Conservation (phyloP, 2,113 vertebrate species). For the Crocuta crocuta region DNA sequence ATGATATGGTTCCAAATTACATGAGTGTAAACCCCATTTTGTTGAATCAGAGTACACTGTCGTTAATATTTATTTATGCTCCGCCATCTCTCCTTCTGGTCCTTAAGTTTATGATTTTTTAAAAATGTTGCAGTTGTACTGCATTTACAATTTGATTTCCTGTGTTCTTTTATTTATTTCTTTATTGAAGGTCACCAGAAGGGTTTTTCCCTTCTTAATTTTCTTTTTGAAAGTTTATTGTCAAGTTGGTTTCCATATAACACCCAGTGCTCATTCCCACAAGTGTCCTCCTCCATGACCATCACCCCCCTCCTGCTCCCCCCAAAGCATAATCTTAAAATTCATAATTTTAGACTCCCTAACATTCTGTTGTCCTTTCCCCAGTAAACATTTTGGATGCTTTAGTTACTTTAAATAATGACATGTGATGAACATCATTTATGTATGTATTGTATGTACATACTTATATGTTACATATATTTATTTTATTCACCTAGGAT, state of each 20-base stretch:
- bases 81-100: background rate
- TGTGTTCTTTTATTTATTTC: background rate
- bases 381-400: background rate
- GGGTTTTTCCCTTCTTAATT: background rate
- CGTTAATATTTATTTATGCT: background rate
- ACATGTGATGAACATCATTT: background rate
- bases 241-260: too few species aligned
- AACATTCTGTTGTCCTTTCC: background rate
- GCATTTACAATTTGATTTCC: background rate
- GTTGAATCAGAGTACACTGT: background rate
- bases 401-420: background rate
- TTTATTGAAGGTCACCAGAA: background rate
- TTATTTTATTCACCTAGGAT: too few species aligned
- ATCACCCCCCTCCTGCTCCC: too few species aligned
- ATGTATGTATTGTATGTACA: background rate
- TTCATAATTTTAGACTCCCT: background rate
- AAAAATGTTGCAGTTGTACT: slow-evolving; percentile 9
- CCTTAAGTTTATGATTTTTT: background rate
- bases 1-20: background rate
- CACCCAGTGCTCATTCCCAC: too few species aligned
- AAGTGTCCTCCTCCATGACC: too few species aligned
- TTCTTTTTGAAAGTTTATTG: too few species aligned
- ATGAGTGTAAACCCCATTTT: slow-evolving; percentile 35
- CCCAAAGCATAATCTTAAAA: background rate
- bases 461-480: too few species aligned